Percentiles rank a stretch among this genome's conserved stretches.
These are phyloP conservation scores for Corythornis madagascariensis DNA, from an alignment of 2,113 vertebrate species.

Conservation along the genomic window DNA sequence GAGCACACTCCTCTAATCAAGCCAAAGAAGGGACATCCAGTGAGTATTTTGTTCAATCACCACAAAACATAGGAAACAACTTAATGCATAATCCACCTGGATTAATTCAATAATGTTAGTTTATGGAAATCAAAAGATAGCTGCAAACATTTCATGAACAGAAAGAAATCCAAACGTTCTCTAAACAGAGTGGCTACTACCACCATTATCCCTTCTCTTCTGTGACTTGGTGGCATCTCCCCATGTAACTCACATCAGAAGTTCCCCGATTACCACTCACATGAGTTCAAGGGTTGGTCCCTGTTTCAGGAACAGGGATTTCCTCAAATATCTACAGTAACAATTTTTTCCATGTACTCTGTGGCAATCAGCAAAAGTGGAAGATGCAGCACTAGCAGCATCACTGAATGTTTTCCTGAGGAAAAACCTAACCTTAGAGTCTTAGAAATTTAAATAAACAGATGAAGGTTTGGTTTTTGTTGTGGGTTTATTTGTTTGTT, in stretches of 20 bases:
- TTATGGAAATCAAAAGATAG: not conserved
- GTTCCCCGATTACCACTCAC: not conserved
- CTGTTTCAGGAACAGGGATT: not conserved
- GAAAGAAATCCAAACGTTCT: accelerated
- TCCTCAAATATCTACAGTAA: not conserved
- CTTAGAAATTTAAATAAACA: not conserved
- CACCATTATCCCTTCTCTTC: not conserved
- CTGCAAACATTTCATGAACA: not conserved
- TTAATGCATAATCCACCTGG: not conserved
- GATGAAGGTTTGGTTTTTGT: not conserved
- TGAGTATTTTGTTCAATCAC: not conserved
- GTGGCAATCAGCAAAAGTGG: not conserved
- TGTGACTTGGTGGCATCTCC: not conserved
- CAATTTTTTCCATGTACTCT: not conserved
- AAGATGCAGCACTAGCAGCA: not conserved
- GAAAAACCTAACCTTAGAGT: not conserved
- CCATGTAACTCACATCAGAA: accelerated
- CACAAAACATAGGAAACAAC: not conserved
- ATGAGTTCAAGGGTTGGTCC: not conserved
- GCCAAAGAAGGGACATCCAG: not conserved
- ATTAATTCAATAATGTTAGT: not conserved
- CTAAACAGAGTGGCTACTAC: not conserved
- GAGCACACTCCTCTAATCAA: not conserved
- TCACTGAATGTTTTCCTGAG: not conserved
- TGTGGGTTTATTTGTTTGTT: not conserved